Evolutionary conservation across 92 coral and sea anemone species (phyloP), one percentile per base, ranked within the genome.

Genomic region (Porites cylindrica): DNA sequence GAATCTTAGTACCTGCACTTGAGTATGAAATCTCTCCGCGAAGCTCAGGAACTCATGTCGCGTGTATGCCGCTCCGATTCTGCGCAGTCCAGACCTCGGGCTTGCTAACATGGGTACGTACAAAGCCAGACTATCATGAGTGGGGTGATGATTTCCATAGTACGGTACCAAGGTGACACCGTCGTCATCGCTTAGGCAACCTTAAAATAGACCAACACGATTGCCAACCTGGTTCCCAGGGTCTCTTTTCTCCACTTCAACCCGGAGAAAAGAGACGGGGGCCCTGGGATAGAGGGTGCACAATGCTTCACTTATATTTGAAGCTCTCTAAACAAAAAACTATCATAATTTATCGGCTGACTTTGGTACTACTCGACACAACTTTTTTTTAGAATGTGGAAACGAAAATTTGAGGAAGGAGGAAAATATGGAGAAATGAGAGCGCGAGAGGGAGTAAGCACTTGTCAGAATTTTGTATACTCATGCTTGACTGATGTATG

Each of bases 101-200:
- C 85, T 90, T 20, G 94, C 85, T 71, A 97, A 75, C 92, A 95
- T 58, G 1, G 98, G 98, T 47, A 94, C 96, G 83, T 88, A 94
- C 81, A 96, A 94, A 23, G 91, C 90, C 20, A 88, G 79, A 26
- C 96, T 93, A 83, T 97, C 99, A 64, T 97, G 98, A 70, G 94
- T 93, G 20, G 98, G 93, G 92, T 97, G 99, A 74, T 87, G 94
- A 53, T 90, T 12, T 5, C 96, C 94, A 76, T 93, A 79, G 89
- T 95, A 97, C 38, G 99, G 99, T 72, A 91, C 96, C 24, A 95
- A 91, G 29, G 94, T 92, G 72, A 97, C 92, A 74, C 90, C 91
- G 59, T 95, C 99, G 67, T 88, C 91, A 80, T 95, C 92, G 80
- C 90, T 92, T 51, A 89, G 96, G 75, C 92, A 91, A 83, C 92